Evolutionary conservation across 1,140 invertebrate genomes (phyloP).

Genomic region (Aphelenchoides avenae): DNA sequence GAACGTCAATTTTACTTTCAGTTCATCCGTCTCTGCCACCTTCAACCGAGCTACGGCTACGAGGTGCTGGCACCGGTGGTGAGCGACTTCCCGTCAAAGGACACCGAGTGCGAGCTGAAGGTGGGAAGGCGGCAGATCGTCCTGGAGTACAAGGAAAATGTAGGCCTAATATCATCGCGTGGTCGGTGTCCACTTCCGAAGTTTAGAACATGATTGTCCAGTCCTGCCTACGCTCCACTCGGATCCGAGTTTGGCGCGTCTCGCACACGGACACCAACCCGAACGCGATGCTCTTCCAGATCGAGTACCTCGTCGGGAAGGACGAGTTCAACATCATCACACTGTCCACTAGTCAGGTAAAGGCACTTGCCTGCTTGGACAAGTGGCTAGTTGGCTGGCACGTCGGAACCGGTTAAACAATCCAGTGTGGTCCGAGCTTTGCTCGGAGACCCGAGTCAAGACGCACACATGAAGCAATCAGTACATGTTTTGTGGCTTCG

Average conservation of each 20-base stretch:
- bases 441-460: no score
- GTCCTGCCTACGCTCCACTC: conserved; percentile 27
- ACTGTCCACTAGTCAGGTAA: conserved; percentile 20
- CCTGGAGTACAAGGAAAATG: conserved; percentile 37
- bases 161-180: no score
- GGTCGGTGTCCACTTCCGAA: no score
- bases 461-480: no score
- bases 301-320: conserved; percentile 38
- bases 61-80: conserved; percentile 34
- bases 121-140: conserved; percentile 40
- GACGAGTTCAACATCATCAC: conserved; percentile 35
- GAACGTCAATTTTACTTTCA: no score
- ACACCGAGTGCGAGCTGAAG: conserved; percentile 28
- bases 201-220: conserved; percentile 13
- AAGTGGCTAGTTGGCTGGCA: no score
- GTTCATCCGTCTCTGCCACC: conserved; percentile 41
- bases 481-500: no score
- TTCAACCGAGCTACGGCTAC: conserved; percentile 40
- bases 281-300: conserved; percentile 38
- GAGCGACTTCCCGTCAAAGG: conserved; percentile 19
- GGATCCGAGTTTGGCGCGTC: conserved; percentile 42
- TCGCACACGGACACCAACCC: conserved; percentile 32
- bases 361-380: no score
- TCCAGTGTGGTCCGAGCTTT: no score
- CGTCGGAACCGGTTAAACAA: no score